Evolutionary conservation across 2,888 invertebrate genomes (phyloP).

Genomic region (Drosophila paranaensis): DNA sequence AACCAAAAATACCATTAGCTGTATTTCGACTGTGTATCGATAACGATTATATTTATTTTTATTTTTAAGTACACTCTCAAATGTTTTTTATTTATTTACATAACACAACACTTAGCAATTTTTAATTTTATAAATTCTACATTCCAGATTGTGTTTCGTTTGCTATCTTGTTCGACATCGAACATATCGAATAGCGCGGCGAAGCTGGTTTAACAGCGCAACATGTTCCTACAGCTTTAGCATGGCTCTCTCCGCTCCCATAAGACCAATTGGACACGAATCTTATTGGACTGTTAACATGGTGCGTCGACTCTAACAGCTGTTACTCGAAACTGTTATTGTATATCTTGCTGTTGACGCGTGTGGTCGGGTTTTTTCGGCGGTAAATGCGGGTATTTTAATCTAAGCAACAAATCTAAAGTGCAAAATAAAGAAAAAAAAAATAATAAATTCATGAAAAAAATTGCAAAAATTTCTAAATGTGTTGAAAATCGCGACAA

Average conservation of each 20-base stretch:
- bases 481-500: constrained; percentile 63
- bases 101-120: neutral
- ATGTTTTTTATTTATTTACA: neutral
- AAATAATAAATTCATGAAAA: constrained; percentile 55
- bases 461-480: constrained; percentile 60
- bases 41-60: neutral
- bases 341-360: constrained; percentile 63
- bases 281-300: constrained; percentile 21
- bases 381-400: constrained; percentile 78
- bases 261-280: neutral
- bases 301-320: constrained; percentile 31
- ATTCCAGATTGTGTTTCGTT: neutral
- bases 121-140: neutral
- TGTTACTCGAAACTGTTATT: constrained; percentile 54
- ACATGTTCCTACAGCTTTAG: constrained; percentile 28
- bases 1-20: neutral
- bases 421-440: constrained; percentile 51
- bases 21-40: neutral
- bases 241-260: constrained; percentile 22
- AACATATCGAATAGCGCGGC: constrained; percentile 24
- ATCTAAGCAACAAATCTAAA: constrained; percentile 70
- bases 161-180: neutral
- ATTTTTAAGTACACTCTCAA: neutral
- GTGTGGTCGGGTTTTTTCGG: constrained; percentile 68
- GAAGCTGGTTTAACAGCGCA: constrained; percentile 39